Evolutionary conservation across 1,140 invertebrate genomes (phyloP).

Genomic region (Cyphomyrmex costatus): DNA sequence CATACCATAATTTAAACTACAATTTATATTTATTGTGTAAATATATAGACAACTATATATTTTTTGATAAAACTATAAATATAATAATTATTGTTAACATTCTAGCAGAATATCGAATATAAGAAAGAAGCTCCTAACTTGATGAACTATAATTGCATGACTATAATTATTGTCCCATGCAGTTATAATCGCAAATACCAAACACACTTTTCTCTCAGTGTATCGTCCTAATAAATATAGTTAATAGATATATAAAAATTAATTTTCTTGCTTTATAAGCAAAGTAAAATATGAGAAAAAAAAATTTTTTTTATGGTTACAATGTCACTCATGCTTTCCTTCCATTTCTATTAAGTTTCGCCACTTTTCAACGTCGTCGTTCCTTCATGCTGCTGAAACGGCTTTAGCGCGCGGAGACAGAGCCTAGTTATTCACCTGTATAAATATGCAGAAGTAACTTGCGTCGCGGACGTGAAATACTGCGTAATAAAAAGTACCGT

Average conservation of each 20-base stretch:
- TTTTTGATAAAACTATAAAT: no score
- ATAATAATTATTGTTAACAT: no score
- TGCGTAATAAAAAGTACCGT: slow-evolving; percentile 85
- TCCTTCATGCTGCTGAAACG: slow-evolving; percentile 46
- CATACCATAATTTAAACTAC: no score
- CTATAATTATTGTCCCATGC: no score
- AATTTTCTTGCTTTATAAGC: background rate
- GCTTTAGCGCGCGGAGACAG: slow-evolving; percentile 54
- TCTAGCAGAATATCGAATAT: no score
- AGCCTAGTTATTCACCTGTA: slow-evolving; percentile 82
- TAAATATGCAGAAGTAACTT: slow-evolving; percentile 84
- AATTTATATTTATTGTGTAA: no score
- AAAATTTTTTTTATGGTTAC: background rate
- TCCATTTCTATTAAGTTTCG: slow-evolving; percentile 67
- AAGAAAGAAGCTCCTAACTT: no score
- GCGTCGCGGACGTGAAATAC: slow-evolving; percentile 82
- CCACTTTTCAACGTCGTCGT: slow-evolving; percentile 57
- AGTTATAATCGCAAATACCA: no score
- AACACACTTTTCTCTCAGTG: no score
- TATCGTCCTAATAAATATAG: background rate
- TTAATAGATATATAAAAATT: background rate
- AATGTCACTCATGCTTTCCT: slow-evolving; percentile 35
- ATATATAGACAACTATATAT: no score
- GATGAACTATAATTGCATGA: no score
- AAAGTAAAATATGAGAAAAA: background rate